Evolutionary conservation across 2,888 invertebrate genomes (phyloP).

Genomic region (Mactromeris polynyma): DNA sequence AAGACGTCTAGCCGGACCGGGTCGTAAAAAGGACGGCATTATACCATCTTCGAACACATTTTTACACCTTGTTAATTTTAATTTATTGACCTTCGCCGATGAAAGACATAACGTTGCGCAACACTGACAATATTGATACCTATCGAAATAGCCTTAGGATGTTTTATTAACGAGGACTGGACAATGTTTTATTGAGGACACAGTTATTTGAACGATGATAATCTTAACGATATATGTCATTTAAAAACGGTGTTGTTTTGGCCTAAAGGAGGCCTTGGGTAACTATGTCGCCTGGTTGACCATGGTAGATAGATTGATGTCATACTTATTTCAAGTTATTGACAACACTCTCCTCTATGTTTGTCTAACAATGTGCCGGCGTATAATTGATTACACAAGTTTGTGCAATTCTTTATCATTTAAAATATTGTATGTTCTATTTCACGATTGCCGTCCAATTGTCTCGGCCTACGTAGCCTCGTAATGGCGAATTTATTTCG

Average conservation of each 20-base stretch:
- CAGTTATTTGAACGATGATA: slow-evolving; percentile 3
- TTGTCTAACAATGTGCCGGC: neutral
- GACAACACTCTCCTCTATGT: neutral
- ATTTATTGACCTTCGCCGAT: slow-evolving; percentile 39
- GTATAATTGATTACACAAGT: neutral
- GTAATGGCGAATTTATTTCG: too few relatives aligned
- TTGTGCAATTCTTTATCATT: neutral
- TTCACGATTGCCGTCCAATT: too few relatives aligned
- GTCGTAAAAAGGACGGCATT: slow-evolving; percentile 20
- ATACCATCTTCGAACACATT: neutral
- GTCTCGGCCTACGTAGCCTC: too few relatives aligned
- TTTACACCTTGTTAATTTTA: slow-evolving; percentile 50
- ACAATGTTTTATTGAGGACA: slow-evolving; percentile 33
- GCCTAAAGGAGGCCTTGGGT: slow-evolving; percentile 24
- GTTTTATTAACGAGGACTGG: slow-evolving; percentile 25
- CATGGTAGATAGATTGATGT: slow-evolving; percentile 23
- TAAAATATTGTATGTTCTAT: neutral
- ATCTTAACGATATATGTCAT: slow-evolving; percentile 24
- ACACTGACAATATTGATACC: slow-evolving; percentile 20
- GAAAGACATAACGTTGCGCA: slow-evolving; percentile 26
- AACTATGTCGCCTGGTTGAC: slow-evolving; percentile 20
- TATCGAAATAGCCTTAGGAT: slow-evolving; percentile 30
- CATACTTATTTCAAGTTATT: slow-evolving; percentile 24
- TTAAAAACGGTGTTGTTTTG: slow-evolving; percentile 22
- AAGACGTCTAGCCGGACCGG: slow-evolving; percentile 40